Evolutionary conservation across 2,113 vertebrate species (phyloP), one percentile per base, ranked within the genome.

Genomic region (Brienomyrus longianalis): DNA sequence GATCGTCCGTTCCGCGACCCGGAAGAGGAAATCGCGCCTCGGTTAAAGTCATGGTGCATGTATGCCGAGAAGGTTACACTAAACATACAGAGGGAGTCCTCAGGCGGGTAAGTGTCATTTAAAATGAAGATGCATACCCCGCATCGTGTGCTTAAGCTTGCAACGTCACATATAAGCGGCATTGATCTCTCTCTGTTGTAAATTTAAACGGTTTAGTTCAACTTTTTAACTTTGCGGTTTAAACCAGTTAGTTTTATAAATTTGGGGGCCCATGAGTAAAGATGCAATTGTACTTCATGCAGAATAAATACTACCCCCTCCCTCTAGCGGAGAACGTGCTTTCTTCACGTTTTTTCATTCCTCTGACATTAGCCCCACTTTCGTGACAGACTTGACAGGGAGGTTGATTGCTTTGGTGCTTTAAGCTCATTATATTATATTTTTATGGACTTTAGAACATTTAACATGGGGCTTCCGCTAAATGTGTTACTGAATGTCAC

Each of bases 51-150:
- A 93, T 92, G 92, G 92, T 93, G 94, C 91, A 31, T 91, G 93
- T 90, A 89, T 91, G 85, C 92, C 88, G 93, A 94, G 95, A 96
- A 96, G 96, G 96, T 96, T 96, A 96, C 93, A 91, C 89, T 93
- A 92, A 89, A 80, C 91, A 93, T 23, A 84, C 88, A 91, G 51
- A 90, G 91, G 54, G 87, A 90, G 89, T 56, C 88, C 86, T 50
- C 66, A 47, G 39, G 48, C 90, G 10, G 95, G 96, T 96, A 93
- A 95, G 96, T 94, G 91, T 88, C 17, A 77, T 47, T 86, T 91
- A 0, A 1, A 83, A 83, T 27, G 83, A 92, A 89, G 90, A 39
- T 51, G 11, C 45, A 23, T 10, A 2, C 3, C 19, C 77, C 11
- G 62, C 5, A 51, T 84, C n/a, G 23, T 9, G 31, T 13, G 1